Base-by-base conservation (phyloP, 1,140 invertebrate species). In the Drosophila persimilis region DNA sequence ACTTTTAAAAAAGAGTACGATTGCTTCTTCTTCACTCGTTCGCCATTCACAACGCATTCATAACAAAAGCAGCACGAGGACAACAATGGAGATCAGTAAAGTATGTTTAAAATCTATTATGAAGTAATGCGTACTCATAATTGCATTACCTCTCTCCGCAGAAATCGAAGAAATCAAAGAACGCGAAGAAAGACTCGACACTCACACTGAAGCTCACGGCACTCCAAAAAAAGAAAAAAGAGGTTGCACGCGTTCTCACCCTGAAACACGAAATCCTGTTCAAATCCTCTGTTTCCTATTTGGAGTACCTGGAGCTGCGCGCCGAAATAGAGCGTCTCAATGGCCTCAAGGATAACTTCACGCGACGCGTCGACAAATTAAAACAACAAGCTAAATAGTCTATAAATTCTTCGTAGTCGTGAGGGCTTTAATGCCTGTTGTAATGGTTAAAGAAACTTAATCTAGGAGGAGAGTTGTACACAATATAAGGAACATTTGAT, bases 251-350 rank as follows among this genome's bases (percentile, higher is more conserved):
- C 43, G 89, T 90, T 35, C 45, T 90, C 1, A 70, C 63, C 6
- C 53, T 90, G 0, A 90, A 90, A 17, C 71, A 71, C 20, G 85
- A 75, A 6, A 81, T 90, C 3, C 43, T 90, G 1, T 13, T 89
- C 0, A 89, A 83, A 46, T 77, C 80, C 0, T 73, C 55, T 26
- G 54, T 90, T 3, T 86, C 89, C 17, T 90, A 90, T 39, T 31
- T 90, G 43, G 89, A 90, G 52, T 90, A 89, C 17, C 48, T 63
- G n/a, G 89, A 90, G 35, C 65, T 89, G 7, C 61, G 78, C 0
- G 72, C 66, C 0, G 89, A 90, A 8, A 39, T 90, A 2, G 78
- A 81, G 3, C 62, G 89, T 5, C 50, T 90, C 0, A 61, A 76
- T 58, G 57, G 55, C 1, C 17, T 90, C 0, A 86, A 73, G 22